Percentiles rank a stretch among this genome's conserved stretches.
Evolutionary conservation across 35 echinoderm and acorn worm genomes (phyloP).

Genomic region (Patiria miniata): DNA sequence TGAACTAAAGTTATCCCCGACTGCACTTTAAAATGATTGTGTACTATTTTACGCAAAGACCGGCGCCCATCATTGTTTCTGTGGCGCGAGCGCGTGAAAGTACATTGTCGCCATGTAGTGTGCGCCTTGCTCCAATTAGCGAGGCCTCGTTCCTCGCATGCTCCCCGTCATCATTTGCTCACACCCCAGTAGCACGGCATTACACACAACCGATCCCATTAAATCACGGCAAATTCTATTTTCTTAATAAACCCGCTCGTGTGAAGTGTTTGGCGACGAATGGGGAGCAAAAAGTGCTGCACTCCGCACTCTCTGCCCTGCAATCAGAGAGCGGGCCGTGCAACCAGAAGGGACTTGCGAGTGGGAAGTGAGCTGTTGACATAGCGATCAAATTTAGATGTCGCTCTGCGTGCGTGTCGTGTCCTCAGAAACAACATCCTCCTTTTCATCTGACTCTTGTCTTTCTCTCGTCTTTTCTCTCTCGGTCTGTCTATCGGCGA

Average conservation of each 20-base stretch:
- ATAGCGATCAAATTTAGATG: constrained; percentile 26
- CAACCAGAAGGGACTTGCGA: not conserved
- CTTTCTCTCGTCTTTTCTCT: not conserved
- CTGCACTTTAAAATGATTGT: no score
- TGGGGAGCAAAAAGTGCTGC: not conserved
- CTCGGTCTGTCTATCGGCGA: no score
- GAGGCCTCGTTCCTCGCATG: no score
- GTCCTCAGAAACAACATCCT: constrained; percentile 21
- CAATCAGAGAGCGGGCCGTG: not conserved
- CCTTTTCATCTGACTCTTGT: not conserved
- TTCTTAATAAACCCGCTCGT: constrained; percentile 31
- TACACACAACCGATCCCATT: constrained; percentile 4
- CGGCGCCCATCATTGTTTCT: not conserved
- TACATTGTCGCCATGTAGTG: not conserved
- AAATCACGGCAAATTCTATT: constrained; percentile 9
- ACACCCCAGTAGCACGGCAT: constrained; percentile 5
- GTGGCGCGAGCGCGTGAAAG: not conserved
- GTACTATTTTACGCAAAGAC: no score
- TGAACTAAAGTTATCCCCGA: no score
- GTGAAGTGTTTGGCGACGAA: constrained; percentile 27
- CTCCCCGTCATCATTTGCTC: not conserved
- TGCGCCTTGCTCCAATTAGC: no score
- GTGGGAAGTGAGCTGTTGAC: constrained; percentile 27
- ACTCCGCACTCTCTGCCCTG: not conserved
- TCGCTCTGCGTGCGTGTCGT: constrained; percentile 15